Conservation (phyloP, 2,113 vertebrate species). For the Alligator mississippiensis region DNA sequence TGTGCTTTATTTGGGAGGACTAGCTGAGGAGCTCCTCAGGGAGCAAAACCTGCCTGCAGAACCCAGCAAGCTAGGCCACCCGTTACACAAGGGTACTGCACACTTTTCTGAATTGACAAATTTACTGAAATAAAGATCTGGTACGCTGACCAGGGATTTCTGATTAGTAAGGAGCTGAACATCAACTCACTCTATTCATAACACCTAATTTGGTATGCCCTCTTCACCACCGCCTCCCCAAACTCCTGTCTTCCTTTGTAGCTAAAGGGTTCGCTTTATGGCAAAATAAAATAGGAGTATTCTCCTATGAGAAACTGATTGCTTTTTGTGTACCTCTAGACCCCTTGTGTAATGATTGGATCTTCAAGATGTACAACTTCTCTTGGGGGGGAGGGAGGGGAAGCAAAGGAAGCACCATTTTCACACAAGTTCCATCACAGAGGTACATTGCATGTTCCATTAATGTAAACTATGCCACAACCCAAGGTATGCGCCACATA, state of each 20-base stretch:
- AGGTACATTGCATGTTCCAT: not conserved
- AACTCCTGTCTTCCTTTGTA: not conserved
- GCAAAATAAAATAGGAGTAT: not conserved
- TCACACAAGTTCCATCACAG: not conserved
- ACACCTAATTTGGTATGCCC: not conserved
- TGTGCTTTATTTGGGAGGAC: too few species aligned
- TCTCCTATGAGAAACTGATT: not conserved
- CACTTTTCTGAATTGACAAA: not conserved
- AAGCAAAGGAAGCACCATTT: not conserved
- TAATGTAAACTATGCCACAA: not conserved
- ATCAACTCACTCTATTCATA: slow-evolving; percentile 4
- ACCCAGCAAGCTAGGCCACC: too few species aligned
- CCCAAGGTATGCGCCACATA: not conserved
- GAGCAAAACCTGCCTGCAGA: too few species aligned
- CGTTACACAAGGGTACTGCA: not conserved
- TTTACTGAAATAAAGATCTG: not conserved
- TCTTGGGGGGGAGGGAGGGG: not conserved
- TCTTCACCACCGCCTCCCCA: not conserved
- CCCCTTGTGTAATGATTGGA: not conserved
- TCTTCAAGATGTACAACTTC: not conserved
- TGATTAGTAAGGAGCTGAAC: slow-evolving; percentile 22
- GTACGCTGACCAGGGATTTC: slow-evolving; percentile 39
- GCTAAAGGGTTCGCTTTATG: not conserved
- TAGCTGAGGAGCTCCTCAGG: too few species aligned
- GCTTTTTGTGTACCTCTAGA: not conserved